phyloP scores from a whole-genome alignment of 2,888 invertebrate species.

The Phortica okadai region DNA sequence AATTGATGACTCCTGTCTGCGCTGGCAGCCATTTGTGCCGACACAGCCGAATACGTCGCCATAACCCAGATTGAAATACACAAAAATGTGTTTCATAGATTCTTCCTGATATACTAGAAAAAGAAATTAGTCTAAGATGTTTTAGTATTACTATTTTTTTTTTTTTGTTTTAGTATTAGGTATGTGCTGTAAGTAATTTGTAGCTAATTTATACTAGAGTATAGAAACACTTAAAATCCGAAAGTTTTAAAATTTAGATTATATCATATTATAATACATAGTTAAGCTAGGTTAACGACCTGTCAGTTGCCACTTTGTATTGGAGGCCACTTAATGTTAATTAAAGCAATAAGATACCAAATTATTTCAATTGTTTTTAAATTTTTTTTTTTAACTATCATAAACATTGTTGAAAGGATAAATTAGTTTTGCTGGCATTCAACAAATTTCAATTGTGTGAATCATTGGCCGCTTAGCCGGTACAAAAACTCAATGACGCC shows the following conservation, averaged over 20 bases:
- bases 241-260: not conserved
- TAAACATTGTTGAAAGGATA: not conserved
- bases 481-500: slow-evolving; percentile 10
- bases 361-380: not conserved
- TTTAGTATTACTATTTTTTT: not conserved
- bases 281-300: not conserved
- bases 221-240: slow-evolving; percentile 21
- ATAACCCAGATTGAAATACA: slow-evolving; percentile 67
- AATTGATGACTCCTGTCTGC: slow-evolving; percentile 91
- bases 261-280: not conserved
- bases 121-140: slow-evolving; percentile 4
- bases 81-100: slow-evolving; percentile 59
- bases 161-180: slow-evolving; percentile 31
- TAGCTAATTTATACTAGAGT: slow-evolving; percentile 53
- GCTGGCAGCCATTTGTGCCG: slow-evolving; percentile 89
- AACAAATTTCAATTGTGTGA: slow-evolving; percentile 41
- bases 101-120: slow-evolving; percentile 43
- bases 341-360: slow-evolving; percentile 15
- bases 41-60: slow-evolving; percentile 75
- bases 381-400: not conserved
- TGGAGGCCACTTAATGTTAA: not conserved
- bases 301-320: not conserved
- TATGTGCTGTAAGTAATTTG: slow-evolving; percentile 41
- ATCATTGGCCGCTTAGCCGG: slow-evolving; percentile 49
- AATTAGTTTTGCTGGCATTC: not conserved